Conservation (phyloP, 2,113 vertebrate genomes). For the Terrapene triunguis region DNA sequence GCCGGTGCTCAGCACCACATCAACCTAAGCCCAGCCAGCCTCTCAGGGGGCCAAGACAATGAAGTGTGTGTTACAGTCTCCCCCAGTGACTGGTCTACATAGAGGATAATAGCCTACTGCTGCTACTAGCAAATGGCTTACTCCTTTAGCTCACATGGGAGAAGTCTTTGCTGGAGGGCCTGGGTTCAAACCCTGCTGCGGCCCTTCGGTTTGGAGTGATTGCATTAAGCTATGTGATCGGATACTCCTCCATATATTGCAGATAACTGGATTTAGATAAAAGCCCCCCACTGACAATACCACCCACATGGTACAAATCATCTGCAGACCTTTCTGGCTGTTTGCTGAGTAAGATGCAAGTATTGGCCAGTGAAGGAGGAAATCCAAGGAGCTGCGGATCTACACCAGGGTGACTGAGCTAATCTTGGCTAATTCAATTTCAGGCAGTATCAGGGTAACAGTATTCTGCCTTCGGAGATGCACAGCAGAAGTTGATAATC, state of each 20-base stretch:
- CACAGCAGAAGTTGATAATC: not conserved
- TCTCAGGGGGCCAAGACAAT: not conserved
- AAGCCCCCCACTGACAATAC: rapidly evolving
- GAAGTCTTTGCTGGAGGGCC: not conserved
- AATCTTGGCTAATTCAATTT: not conserved
- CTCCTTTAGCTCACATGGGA: not conserved
- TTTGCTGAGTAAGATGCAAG: not conserved
- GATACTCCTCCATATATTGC: not conserved
- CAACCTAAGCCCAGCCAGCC: not conserved
- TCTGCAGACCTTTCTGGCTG: not conserved
- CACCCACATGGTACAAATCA: not conserved
- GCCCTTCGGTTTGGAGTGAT: not conserved
- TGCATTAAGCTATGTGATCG: not conserved
- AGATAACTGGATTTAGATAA: not conserved
- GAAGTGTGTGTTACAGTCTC: not conserved
- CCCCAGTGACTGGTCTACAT: not conserved
- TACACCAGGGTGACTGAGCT: rapidly evolving
- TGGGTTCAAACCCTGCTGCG: not conserved
- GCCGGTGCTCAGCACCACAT: not conserved
- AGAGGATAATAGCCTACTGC: not conserved
- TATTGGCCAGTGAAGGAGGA: not conserved
- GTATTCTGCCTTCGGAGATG: not conserved
- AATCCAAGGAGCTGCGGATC: not conserved
- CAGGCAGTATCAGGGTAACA: not conserved
- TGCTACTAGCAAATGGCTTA: not conserved